phyloP scores from a whole-genome alignment of 2,113 vertebrate species.

The Alethe castanea region DNA sequence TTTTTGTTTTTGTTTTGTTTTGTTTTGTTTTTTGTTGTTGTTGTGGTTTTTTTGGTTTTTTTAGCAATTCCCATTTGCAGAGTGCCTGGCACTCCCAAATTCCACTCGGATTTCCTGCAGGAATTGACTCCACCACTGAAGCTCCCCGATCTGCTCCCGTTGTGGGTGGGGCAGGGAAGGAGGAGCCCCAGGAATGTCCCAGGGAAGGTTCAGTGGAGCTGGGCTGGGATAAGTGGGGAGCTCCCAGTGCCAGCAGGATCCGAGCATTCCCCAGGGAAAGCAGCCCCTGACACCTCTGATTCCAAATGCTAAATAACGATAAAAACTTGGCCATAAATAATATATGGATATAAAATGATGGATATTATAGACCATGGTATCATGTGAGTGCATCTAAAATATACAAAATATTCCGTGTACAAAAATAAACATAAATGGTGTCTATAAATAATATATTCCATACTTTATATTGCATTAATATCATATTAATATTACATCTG shows the following conservation, averaged over 20 bases:
- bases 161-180: not conserved
- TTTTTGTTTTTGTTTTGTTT: not conserved
- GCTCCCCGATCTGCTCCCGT: rapidly evolving
- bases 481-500: not conserved
- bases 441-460: not conserved
- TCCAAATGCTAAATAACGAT: too few relatives aligned
- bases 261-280: not conserved
- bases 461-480: not conserved
- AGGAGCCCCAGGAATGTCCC: not conserved
- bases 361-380: rapidly evolving
- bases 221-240: too few relatives aligned
- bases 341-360: not conserved
- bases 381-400: not conserved
- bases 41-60: not conserved
- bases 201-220: not conserved
- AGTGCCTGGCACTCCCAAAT: not conserved
- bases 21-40: too few relatives aligned
- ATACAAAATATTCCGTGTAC: not conserved
- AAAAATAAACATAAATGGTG: not conserved
- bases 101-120: not conserved
- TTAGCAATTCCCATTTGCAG: not conserved
- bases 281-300: not conserved
- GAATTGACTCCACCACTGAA: rapidly evolving
- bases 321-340: not conserved
- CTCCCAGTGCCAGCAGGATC: not conserved